Percentiles rank a stretch among this genome's conserved stretches.
phyloP scores from a whole-genome alignment of 2,113 vertebrate species.

The Anoplopoma fimbria region DNA sequence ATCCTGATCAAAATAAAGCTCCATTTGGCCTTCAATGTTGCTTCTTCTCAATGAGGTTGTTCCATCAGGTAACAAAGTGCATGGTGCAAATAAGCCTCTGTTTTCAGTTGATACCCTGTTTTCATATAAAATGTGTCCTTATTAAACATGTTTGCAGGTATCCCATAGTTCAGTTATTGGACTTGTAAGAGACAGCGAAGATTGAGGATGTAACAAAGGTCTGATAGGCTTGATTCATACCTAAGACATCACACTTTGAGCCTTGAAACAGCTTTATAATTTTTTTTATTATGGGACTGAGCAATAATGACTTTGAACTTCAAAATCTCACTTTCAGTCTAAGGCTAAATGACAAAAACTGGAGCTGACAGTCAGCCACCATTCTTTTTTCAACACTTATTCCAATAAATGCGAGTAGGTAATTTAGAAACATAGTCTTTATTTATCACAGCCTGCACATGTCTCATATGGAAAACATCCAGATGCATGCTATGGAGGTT shows the following conservation, averaged over 20 bases:
- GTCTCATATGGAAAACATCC: neutral
- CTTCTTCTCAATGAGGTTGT: neutral
- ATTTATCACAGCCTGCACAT: neutral
- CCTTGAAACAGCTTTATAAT: too few relatives aligned
- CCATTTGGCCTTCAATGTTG: neutral
- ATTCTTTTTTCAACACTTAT: constrained; percentile 1
- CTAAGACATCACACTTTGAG: neutral
- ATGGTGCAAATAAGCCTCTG: neutral
- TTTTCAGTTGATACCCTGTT: neutral
- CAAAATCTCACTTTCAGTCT: neutral
- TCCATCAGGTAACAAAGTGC: neutral
- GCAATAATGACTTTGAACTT: neutral
- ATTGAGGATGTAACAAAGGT: too few relatives aligned
- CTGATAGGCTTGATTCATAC: neutral
- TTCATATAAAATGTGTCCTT: neutral
- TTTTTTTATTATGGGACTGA: neutral
- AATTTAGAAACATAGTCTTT: neutral
- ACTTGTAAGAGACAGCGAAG: neutral
- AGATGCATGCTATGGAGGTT: neutral
- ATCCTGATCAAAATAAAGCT: neutral
- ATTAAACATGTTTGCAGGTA: neutral
- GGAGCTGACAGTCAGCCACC: neutral
- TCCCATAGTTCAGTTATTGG: neutral
- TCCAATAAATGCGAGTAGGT: neutral
- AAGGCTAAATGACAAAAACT: neutral